Percentiles rank a stretch among this genome's conserved stretches.
These are phyloP conservation scores for Sylvilagus bachmani DNA, from an alignment of 2,113 vertebrate genomes.

Conservation along the genomic window DNA sequence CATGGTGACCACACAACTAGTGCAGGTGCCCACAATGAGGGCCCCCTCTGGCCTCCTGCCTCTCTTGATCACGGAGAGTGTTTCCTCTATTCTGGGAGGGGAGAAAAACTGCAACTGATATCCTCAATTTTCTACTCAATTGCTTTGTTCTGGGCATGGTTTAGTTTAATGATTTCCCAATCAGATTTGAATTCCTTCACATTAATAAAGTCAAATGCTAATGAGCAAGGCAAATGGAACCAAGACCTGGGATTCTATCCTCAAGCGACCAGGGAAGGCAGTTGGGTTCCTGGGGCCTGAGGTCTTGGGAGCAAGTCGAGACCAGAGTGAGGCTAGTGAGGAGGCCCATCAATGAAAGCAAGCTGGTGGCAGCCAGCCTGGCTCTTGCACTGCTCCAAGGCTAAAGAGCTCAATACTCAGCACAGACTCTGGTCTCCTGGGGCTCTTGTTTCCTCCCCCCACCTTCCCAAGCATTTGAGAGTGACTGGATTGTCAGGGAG, in stretches of 20 bases:
- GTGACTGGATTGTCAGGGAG: not conserved
- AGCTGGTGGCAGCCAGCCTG: not conserved
- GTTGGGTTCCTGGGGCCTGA: not conserved
- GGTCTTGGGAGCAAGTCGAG: not conserved
- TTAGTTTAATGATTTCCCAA: constrained; percentile 74
- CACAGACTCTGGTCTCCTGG: not conserved
- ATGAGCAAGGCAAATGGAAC: constrained; percentile 24
- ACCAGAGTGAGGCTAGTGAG: not conserved
- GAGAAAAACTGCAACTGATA: not conserved
- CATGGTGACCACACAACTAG: fast-evolving
- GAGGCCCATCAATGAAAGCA: not conserved
- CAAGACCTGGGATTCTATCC: not conserved
- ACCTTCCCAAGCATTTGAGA: not conserved
- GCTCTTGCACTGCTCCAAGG: not conserved
- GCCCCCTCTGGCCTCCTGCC: too few species aligned
- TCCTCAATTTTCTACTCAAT: constrained; percentile 57
- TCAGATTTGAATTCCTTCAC: constrained; percentile 65
- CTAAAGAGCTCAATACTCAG: not conserved
- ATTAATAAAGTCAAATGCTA: constrained; percentile 75
- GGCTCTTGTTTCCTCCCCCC: not conserved
- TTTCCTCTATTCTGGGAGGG: not conserved
- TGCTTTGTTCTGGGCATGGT: constrained; percentile 61
- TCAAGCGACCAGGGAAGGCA: not conserved
- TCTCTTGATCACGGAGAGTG: not conserved
- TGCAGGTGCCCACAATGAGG: fast-evolving